These are phyloP conservation scores for Limnephilus marmoratus DNA, from an alignment of 2,888 invertebrate genomes.

Conservation along the genomic window DNA sequence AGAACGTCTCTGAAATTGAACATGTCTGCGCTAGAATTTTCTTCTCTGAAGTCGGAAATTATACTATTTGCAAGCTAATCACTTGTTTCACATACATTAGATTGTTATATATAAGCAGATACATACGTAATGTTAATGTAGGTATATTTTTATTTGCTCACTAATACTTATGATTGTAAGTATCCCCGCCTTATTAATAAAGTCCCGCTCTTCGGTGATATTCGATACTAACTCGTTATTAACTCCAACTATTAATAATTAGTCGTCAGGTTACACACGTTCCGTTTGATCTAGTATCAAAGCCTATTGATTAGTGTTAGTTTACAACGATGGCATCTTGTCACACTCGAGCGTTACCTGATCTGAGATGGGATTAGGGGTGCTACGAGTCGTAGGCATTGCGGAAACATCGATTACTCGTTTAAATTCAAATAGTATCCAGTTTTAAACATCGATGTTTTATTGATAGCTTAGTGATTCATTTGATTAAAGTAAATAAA, in stretches of 20 bases:
- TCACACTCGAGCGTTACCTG: neutral
- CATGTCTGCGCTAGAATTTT: too few relatives aligned
- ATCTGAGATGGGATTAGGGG: neutral
- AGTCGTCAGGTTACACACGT: neutral
- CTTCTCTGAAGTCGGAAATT: too few relatives aligned
- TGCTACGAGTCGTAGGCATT: neutral
- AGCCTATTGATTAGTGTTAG: neutral
- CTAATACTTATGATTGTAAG: neutral
- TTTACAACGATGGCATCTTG: neutral
- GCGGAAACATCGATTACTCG: neutral
- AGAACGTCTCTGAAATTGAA: too few relatives aligned
- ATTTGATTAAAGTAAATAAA: too few relatives aligned
- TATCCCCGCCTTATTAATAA: neutral
- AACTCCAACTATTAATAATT: neutral
- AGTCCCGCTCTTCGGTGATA: neutral
- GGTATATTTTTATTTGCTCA: too few relatives aligned
- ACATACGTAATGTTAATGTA: too few relatives aligned
- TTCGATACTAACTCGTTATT: neutral
- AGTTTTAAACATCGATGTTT: too few relatives aligned
- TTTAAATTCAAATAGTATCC: neutral
- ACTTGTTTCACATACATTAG: too few relatives aligned
- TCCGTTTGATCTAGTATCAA: slow-evolving; percentile 2
- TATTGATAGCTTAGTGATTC: too few relatives aligned
- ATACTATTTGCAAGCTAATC: too few relatives aligned
- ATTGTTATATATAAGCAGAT: too few relatives aligned